Percentiles rank a stretch among this genome's conserved stretches.
These are phyloP conservation scores for Laothoe populi DNA, from an alignment of 2,888 invertebrate genomes.

Conservation along the genomic window DNA sequence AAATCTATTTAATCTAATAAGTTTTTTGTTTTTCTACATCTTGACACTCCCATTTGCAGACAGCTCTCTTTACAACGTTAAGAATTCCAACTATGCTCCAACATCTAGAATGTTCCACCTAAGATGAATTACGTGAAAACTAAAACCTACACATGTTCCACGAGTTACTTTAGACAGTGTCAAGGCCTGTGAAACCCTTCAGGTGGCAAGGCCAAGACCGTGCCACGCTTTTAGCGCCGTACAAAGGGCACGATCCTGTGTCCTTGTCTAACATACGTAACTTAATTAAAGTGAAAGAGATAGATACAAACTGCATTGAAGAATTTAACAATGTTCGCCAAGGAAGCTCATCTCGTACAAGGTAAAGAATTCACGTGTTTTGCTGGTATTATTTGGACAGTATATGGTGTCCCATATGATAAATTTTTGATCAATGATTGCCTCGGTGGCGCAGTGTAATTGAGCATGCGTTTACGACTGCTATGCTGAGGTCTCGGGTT, in stretches of 20 bases:
- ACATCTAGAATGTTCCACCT: background rate
- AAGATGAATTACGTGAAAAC: background rate
- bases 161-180: slow-evolving; percentile 28
- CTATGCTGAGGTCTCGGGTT: too few species aligned
- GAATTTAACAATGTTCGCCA: slow-evolving; percentile 17
- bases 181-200: slow-evolving; percentile 47
- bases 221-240: slow-evolving; percentile 6
- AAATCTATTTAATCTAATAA: background rate
- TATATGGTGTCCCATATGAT: too few species aligned
- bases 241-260: slow-evolving; percentile 2
- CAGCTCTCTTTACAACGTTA: background rate
- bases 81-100: background rate
- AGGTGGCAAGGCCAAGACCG: slow-evolving; percentile 57
- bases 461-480: too few species aligned
- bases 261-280: background rate
- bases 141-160: slow-evolving; percentile 22
- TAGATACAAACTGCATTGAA: background rate
- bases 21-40: background rate
- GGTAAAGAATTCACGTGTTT: slow-evolving; percentile 11
- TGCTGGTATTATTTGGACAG: background rate
- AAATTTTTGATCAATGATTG: too few species aligned
- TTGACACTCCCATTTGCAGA: background rate
- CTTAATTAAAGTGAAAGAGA: background rate
- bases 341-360: slow-evolving; percentile 9
- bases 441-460: too few species aligned